Percentiles rank a stretch among this genome's conserved stretches.
phyloP scores from a whole-genome alignment of 2,113 vertebrate species.

The Semicossyphus pulcher region DNA sequence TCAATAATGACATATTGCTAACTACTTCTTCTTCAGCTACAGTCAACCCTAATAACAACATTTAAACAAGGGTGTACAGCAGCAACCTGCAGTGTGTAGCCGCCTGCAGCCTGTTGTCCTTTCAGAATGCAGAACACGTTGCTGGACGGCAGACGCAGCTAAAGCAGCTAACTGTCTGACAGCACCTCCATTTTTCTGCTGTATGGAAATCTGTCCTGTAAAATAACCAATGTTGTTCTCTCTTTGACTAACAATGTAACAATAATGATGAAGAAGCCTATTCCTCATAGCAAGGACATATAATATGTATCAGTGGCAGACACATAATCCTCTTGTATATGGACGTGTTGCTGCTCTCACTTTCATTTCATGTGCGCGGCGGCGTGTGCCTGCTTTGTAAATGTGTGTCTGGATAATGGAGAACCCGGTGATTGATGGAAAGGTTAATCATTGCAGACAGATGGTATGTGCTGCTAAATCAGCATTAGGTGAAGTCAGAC shows the following conservation, averaged over 20 bases:
- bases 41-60: neutral
- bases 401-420: conserved; percentile 59
- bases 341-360: conserved; percentile 6
- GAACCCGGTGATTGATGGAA: conserved; percentile 72
- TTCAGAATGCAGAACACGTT: neutral
- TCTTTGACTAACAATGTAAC: neutral
- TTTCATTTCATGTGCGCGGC: conserved; percentile 6
- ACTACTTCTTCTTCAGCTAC: neutral
- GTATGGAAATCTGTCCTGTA: neutral
- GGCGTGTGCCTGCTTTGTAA: conserved; percentile 17
- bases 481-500: conserved; percentile 57
- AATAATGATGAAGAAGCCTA: neutral
- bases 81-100: neutral
- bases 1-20: neutral
- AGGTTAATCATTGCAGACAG: conserved; percentile 79
- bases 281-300: neutral
- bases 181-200: neutral
- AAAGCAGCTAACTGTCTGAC: neutral
- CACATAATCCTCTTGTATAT: neutral
- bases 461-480: conserved; percentile 75
- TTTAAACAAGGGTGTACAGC: neutral
- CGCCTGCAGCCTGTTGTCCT: neutral
- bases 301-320: neutral
- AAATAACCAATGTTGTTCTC: neutral
- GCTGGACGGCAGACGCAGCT: neutral